These are phyloP conservation scores for Silurus aristotelis DNA, from an alignment of 2,797 vertebrate species.

Conservation along the genomic window DNA sequence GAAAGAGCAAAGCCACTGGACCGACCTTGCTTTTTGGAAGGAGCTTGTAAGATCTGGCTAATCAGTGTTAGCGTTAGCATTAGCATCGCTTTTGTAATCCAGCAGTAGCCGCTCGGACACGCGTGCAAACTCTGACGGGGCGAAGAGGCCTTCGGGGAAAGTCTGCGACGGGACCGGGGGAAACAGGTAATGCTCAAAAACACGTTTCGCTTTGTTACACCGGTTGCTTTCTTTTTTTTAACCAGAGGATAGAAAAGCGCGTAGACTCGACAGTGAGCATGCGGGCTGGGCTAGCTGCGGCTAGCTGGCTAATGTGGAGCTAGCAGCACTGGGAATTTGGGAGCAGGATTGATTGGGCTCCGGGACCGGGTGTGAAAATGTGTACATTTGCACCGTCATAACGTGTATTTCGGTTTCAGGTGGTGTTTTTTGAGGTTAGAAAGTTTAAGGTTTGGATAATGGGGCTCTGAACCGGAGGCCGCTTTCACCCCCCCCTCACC, in stretches of 20 bases:
- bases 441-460: not conserved
- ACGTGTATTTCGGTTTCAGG: too few species aligned
- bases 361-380: not conserved
- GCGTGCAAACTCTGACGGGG: slow-evolving; percentile 33
- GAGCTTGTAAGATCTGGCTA: slow-evolving; percentile 64
- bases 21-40: slow-evolving; percentile 58
- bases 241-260: not conserved
- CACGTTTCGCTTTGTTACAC: not conserved
- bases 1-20: slow-evolving; percentile 27
- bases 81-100: slow-evolving; percentile 72
- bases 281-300: not conserved
- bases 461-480: slow-evolving; percentile 53
- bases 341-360: not conserved
- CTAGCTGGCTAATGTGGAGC: not conserved
- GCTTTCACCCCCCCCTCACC: slow-evolving; percentile 64
- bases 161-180: slow-evolving; percentile 66
- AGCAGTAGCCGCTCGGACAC: slow-evolving; percentile 47
- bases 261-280: not conserved
- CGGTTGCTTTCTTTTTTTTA: not conserved
- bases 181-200: slow-evolving; percentile 68
- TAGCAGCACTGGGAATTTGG: not conserved
- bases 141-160: slow-evolving; percentile 21
- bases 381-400: too few species aligned
- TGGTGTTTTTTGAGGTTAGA: too few species aligned
- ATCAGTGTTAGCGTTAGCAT: slow-evolving; percentile 55